Evolutionary conservation across 2,797 vertebrate genomes (phyloP).

Genomic region (Coccyzus lansbergi): DNA sequence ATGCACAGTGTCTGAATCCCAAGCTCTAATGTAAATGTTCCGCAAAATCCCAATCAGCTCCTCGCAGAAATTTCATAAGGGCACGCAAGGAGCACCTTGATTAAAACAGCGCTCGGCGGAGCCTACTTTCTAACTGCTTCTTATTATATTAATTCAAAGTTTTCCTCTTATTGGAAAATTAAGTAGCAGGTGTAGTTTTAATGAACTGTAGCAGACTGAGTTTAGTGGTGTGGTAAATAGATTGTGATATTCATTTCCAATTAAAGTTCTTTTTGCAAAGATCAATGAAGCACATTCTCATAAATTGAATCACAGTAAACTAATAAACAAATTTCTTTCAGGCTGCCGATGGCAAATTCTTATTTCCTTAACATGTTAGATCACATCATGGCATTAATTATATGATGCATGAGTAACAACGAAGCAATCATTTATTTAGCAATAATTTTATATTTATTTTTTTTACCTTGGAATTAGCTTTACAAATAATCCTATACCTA

Average conservation of each 20-base stretch:
- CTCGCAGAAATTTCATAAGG: not conserved
- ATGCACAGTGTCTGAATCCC: not conserved
- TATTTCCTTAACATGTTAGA: conserved; percentile 81
- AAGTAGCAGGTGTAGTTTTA: conserved; percentile 80
- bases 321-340: conserved; percentile 79
- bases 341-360: conserved; percentile 72
- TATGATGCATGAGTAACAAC: conserved; percentile 59
- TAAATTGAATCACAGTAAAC: conserved; percentile 78
- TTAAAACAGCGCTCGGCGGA: not conserved
- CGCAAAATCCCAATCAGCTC: not conserved
- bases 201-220: conserved; percentile 75
- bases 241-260: conserved; percentile 81
- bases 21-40: not conserved
- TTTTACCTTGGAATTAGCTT: conserved; percentile 42
- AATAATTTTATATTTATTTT: conserved; percentile 63
- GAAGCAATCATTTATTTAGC: conserved; percentile 63
- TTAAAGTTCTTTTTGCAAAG: conserved; percentile 81
- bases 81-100: not conserved
- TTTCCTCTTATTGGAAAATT: conserved; percentile 69
- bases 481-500: conserved; percentile 20
- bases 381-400: conserved; percentile 77
- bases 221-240: conserved; percentile 79
- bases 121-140: conserved; percentile 1
- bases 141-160: conserved; percentile 65
- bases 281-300: conserved; percentile 79